These are phyloP conservation scores for Decapterus maruadsi DNA, from an alignment of 2,797 vertebrate genomes.

Conservation along the genomic window DNA sequence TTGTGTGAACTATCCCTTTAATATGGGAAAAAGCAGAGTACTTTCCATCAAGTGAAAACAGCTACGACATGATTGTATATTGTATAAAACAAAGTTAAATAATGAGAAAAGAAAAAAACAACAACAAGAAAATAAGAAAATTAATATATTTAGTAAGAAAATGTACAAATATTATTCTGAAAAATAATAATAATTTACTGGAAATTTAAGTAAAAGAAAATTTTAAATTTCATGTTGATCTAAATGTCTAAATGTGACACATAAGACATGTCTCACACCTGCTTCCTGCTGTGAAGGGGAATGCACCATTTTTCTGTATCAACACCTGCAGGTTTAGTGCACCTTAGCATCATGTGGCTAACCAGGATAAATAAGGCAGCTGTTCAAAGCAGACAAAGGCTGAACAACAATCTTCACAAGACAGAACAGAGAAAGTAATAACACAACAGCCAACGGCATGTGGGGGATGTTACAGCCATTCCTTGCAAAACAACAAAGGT, in stretches of 20 bases:
- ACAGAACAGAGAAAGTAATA: not conserved
- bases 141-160: not conserved
- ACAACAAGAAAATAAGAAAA: no score
- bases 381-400: not conserved
- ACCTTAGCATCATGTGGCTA: not conserved
- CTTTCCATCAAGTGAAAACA: no score
- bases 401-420: not conserved
- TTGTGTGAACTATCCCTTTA: no score
- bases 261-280: conserved; percentile 34
- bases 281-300: conserved; percentile 56
- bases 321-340: conserved; percentile 23
- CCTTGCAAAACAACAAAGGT: not conserved
- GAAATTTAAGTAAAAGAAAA: not conserved
- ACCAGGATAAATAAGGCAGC: not conserved
- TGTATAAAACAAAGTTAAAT: no score
- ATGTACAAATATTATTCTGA: not conserved
- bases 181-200: no score
- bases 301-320: conserved; percentile 37
- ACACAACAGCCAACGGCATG: not conserved
- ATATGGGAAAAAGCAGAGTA: no score
- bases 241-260: not conserved
- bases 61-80: no score
- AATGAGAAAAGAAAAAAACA: no score
- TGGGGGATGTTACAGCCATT: not conserved
- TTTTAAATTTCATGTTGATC: not conserved